Evolutionary conservation across 2,113 vertebrate genomes (phyloP).

Genomic region (Semicossyphus pulcher): DNA sequence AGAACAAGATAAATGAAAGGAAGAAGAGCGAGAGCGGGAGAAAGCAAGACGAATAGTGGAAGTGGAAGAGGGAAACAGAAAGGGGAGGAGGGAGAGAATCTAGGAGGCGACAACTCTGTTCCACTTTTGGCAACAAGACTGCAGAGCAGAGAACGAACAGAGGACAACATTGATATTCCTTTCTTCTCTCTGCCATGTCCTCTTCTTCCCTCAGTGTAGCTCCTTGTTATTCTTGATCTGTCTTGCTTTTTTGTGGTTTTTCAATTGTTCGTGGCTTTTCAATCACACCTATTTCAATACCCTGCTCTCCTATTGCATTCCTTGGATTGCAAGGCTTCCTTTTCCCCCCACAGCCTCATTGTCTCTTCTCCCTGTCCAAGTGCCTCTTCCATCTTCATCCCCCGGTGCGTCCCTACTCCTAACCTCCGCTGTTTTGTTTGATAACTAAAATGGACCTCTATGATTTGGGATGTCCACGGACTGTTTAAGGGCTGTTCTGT

Average conservation of each 20-base stretch:
- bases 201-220: conserved; percentile 26
- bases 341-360: conserved; percentile 8
- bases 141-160: conserved; percentile 25
- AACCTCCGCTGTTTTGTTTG: conserved; percentile 17
- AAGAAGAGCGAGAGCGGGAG: conserved; percentile 20
- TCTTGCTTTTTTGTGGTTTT: conserved; percentile 35
- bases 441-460: conserved; percentile 2
- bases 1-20: conserved; percentile 32
- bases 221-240: conserved; percentile 47
- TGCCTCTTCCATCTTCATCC: conserved; percentile 11
- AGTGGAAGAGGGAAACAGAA: conserved; percentile 18
- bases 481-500: conserved; percentile 3
- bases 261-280: conserved; percentile 27
- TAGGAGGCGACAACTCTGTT: conserved; percentile 36
- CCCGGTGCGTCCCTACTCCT: conserved; percentile 7
- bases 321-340: not conserved
- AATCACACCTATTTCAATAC: conserved; percentile 43
- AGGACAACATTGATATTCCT: conserved; percentile 29
- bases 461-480: not conserved
- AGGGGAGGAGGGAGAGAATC: conserved; percentile 7
- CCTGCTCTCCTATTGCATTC: conserved; percentile 6
- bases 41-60: conserved; percentile 33
- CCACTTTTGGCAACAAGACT: conserved; percentile 48
- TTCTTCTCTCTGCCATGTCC: conserved; percentile 25
- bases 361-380: not conserved